phyloP scores from a whole-genome alignment of 2,797 vertebrate species.

The Xenentodon cancila region DNA sequence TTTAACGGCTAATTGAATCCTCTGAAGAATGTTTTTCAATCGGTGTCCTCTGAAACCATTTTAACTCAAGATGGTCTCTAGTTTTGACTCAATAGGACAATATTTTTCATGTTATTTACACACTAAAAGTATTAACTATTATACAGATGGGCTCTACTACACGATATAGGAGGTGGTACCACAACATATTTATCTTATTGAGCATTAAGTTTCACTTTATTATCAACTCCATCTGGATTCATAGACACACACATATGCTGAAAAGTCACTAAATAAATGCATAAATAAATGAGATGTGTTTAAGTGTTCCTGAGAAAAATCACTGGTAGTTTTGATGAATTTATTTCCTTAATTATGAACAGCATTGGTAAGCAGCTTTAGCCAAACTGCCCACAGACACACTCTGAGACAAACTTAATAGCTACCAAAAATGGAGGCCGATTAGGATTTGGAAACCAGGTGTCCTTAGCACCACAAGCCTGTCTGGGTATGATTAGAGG shows the following conservation, averaged over 20 bases:
- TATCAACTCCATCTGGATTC: no score
- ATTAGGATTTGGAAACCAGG: conserved; percentile 54
- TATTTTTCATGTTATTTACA: background rate
- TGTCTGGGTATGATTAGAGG: conserved; percentile 56
- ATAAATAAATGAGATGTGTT: no score
- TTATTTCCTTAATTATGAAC: background rate
- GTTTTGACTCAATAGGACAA: background rate
- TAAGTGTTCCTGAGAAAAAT: no score
- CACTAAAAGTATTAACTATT: no score
- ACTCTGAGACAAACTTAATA: conserved; percentile 21
- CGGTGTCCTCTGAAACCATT: background rate
- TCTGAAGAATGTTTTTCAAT: no score
- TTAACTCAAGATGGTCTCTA: background rate
- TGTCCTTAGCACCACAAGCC: conserved; percentile 46
- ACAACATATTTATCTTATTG: background rate
- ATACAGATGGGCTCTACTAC: no score
- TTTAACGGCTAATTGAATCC: no score
- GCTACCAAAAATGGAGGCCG: conserved; percentile 55
- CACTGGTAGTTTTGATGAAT: no score
- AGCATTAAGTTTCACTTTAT: background rate
- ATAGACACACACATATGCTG: no score
- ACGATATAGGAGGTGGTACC: no score
- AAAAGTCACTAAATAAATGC: no score
- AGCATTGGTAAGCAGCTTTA: conserved; percentile 30
- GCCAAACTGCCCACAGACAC: conserved; percentile 30